Evolutionary conservation across 1,140 invertebrate genomes (phyloP), one percentile per base, ranked within the genome.

Genomic region (Drosophila athabasca): DNA sequence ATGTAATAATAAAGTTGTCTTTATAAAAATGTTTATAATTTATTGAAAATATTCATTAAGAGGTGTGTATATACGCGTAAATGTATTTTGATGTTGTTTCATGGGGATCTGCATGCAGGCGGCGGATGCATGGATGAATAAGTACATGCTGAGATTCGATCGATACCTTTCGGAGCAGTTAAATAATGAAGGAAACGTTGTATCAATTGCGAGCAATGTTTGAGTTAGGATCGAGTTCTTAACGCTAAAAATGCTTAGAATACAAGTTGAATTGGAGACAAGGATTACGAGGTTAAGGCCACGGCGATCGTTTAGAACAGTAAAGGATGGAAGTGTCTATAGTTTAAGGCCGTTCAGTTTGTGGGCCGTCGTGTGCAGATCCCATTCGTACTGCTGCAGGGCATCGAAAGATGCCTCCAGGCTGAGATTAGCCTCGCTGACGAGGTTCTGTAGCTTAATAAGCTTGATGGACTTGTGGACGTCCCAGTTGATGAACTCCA

Each of bases 401-500:
- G 92, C 91, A 8, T 91, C 79, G 26, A 80, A 89, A 4, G 93
- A 92, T 6, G 92, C 91, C 17, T 91, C 90, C 9, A 93, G 72
- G 3, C 90, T 85, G 0, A 92, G 90, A 5, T 90, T 59, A 0
- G 76, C 61, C 1, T 92, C 92, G 3, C 91, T 93, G 2, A 96
- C 91, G 24, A 95, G 79, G n/a, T 94, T 94, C 87, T 96, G 95
- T 11, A 96, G 88, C 80, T 95, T 95, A 0, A 96, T 94, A 31
- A 97, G 92, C 89, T 99, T 99, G 48, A 98, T 97, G 0, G 97
- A 97, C 29, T 95, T 95, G 74, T 97, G 95, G 0, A 98, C 95
- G 83, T 98, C 95, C 97, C 97, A 98, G 60, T 96, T 94, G 17
- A 96, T 96, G 35, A 96, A 94, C 78, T 98, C 95, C 3, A 99